phyloP scores from a whole-genome alignment of 2,113 vertebrate species.

The Marcusenius ussheri region DNA sequence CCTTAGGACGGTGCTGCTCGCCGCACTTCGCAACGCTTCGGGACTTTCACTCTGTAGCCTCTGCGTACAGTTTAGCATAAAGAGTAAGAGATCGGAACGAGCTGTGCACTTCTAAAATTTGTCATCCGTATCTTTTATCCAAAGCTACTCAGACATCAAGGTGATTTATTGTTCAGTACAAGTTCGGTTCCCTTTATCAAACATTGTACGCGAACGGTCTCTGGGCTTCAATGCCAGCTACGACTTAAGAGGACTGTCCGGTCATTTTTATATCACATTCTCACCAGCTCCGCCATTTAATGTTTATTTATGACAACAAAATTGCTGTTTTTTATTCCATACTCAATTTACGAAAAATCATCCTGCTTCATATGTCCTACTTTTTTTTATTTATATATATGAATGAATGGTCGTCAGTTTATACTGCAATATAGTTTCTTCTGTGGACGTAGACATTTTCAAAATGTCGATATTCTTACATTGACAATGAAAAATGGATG shows the following conservation, averaged over 20 bases:
- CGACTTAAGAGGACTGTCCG: background rate
- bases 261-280: background rate
- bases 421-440: background rate
- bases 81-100: background rate
- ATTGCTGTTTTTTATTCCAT: background rate
- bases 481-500: background rate
- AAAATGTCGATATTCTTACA: background rate
- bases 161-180: background rate
- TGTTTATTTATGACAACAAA: background rate
- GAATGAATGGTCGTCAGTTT: background rate
- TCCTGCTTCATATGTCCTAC: background rate
- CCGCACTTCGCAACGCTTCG: background rate
- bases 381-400: background rate
- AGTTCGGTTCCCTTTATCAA: background rate
- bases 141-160: background rate
- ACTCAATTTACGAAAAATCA: background rate
- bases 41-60: background rate
- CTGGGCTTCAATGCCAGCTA: background rate
- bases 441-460: background rate
- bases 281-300: background rate
- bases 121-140: background rate
- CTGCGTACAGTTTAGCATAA: background rate
- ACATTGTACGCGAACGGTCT: background rate
- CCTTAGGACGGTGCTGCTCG: background rate
- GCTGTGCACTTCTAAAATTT: background rate